Evolutionary conservation across 1,140 invertebrate species (phyloP).

Genomic region (Drosophila athabasca): DNA sequence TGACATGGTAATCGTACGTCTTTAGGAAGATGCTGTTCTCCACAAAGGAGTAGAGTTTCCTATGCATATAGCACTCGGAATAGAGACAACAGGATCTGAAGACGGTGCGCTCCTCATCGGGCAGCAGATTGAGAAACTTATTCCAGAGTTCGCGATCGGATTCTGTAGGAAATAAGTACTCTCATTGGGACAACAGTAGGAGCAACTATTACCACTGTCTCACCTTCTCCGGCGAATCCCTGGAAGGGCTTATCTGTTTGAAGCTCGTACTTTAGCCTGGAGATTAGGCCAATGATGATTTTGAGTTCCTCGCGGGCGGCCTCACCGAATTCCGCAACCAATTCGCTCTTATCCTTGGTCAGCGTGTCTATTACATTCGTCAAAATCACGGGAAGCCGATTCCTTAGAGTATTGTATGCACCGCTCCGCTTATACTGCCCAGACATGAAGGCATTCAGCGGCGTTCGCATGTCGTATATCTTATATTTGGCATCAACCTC

Average conservation of each 20-base stretch:
- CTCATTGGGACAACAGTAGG: neutral
- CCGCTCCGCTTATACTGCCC: conserved; percentile 87
- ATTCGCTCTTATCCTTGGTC: conserved; percentile 89
- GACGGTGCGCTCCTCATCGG: conserved; percentile 86
- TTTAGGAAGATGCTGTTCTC: conserved; percentile 88
- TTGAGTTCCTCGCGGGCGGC: conserved; percentile 89
- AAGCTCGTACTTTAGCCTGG: conserved; percentile 95
- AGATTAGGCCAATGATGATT: conserved; percentile 90
- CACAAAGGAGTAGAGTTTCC: conserved; percentile 91
- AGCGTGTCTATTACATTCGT: conserved; percentile 95
- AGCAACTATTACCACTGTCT: neutral
- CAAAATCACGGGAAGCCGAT: conserved; percentile 94
- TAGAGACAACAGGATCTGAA: conserved; percentile 94
- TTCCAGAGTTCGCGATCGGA: conserved; percentile 84
- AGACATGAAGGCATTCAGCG: conserved; percentile 60
- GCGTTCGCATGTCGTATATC: conserved; percentile 70
- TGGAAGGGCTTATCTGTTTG: conserved; percentile 94
- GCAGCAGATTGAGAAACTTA: conserved; percentile 80
- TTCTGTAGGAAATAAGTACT: conserved; percentile 39
- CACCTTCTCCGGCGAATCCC: conserved; percentile 83
- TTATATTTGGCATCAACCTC: conserved; percentile 80
- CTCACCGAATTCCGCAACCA: conserved; percentile 87
- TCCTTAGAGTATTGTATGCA: conserved; percentile 93
- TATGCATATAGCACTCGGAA: conserved; percentile 96
- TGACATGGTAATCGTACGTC: conserved; percentile 91